phyloP scores from a whole-genome alignment of 2,888 invertebrate genomes.

The Arctia plantaginis region DNA sequence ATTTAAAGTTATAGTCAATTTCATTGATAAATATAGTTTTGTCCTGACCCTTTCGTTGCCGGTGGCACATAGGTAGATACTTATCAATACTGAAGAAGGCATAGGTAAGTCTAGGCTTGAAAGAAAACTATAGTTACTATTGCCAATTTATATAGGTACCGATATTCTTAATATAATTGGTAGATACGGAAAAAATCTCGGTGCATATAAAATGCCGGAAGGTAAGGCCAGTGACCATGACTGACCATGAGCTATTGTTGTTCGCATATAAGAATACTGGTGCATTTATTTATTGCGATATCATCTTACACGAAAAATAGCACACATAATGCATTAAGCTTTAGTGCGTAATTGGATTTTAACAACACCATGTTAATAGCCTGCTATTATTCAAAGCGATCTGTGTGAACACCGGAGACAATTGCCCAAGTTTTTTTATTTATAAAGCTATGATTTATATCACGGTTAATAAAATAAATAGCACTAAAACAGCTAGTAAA shows the following conservation, averaged over 20 bases:
- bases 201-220: neutral
- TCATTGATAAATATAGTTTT: too few relatives aligned
- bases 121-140: too few relatives aligned
- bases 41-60: too few relatives aligned
- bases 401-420: neutral
- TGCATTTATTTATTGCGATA: slow-evolving; percentile 59
- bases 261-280: neutral
- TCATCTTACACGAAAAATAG: slow-evolving; percentile 61
- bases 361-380: neutral
- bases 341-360: neutral
- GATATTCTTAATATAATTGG: too few relatives aligned
- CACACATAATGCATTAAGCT: slow-evolving; percentile 55
- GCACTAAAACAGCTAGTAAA: neutral
- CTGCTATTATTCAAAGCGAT: neutral
- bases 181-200: too few relatives aligned
- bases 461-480: neutral
- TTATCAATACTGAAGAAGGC: too few relatives aligned
- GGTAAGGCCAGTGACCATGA: neutral
- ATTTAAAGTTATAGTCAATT: too few relatives aligned
- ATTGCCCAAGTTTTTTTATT: neutral
- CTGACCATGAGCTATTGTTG: neutral
- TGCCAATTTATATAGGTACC: too few relatives aligned
- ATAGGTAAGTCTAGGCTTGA: too few relatives aligned
- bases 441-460: neutral
- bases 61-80: too few relatives aligned